A percentile compares a stretch with the other conserved stretches of the same genome.
phyloP scores from a whole-genome alignment of 2,797 vertebrate species.

The Enteromius treurensis region DNA sequence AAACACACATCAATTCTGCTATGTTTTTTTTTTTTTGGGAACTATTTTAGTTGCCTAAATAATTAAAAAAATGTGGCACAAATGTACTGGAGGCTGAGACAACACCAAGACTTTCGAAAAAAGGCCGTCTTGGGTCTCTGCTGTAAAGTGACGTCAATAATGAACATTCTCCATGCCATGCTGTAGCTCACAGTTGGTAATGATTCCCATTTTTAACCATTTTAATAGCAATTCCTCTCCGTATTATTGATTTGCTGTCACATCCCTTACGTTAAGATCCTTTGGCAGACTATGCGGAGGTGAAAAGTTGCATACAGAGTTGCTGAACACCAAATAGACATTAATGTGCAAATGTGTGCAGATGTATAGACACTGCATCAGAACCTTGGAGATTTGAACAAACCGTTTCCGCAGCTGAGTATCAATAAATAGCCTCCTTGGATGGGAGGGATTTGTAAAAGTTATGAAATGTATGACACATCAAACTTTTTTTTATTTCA shows the following conservation, averaged over 20 bases:
- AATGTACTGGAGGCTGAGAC: too few species aligned
- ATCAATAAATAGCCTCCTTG: neutral
- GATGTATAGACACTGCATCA: neutral
- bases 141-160: neutral
- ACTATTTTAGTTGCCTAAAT: too few species aligned
- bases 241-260: constrained; percentile 1
- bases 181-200: neutral
- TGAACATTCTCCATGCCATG: neutral
- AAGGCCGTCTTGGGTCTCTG: too few species aligned
- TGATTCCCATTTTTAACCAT: neutral
- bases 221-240: constrained; percentile 13
- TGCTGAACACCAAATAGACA: neutral
- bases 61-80: too few species aligned
- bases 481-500: neutral
- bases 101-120: too few species aligned
- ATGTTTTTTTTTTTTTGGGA: too few species aligned
- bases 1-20: too few species aligned
- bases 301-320: neutral
- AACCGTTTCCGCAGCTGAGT: neutral
- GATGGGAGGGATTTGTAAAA: neutral
- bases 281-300: neutral
- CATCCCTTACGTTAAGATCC: neutral
- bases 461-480: neutral
- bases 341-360: neutral
- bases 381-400: neutral